Base-by-base conservation (phyloP, 2,888 invertebrate species). In the Masnerella sp. region DNA sequence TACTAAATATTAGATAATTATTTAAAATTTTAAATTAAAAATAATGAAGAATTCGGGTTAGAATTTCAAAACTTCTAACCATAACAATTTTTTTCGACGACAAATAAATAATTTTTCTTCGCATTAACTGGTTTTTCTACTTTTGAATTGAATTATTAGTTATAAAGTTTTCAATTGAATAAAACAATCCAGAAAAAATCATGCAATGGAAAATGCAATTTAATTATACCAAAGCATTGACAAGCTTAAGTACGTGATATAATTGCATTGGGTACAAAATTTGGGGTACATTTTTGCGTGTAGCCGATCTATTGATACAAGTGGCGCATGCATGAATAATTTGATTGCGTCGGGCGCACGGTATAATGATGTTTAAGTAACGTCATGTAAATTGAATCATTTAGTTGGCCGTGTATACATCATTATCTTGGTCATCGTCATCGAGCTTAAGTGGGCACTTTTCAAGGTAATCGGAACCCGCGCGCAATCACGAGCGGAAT, bases 401-500 rank as follows among this genome's bases (percentile, higher is more conserved):
- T 65, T 59, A 40, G 15, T 32, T 18, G 22, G n/a, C 25, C 25
- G 38, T 64, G 51, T 64, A 58, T 64, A 64, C 64, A 32, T 58
- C 17, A 47, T 70, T 64, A 64, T 72, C 61, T 40, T 38, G 11
- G 14, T 45, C 28, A 38, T 58, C 64, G 28, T 65, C 64, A 36
- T 58, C 14, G n/a, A 20, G 15, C 32, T 72, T 52, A 65, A 72
- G 71, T 65, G 47, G 51, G 34, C 40, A 61, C 17, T 45, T 69
- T 69, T 69, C 52, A 62, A 47, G 56, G 54, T 67, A 72, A 72
- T 72, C 59, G 42, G 49, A 43, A 25, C 42, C 25, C 12, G 4
- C 17, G 42, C 20, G 20, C 51, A 58, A 73, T 52, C 62, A 52
- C 58, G 45, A 67, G 32, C 51, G 14, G 58, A 64, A 73, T 68